Evolutionary conservation across 2,888 invertebrate genomes (phyloP), one percentile per base, ranked within the genome.

Genomic region (Germaria angustata): DNA sequence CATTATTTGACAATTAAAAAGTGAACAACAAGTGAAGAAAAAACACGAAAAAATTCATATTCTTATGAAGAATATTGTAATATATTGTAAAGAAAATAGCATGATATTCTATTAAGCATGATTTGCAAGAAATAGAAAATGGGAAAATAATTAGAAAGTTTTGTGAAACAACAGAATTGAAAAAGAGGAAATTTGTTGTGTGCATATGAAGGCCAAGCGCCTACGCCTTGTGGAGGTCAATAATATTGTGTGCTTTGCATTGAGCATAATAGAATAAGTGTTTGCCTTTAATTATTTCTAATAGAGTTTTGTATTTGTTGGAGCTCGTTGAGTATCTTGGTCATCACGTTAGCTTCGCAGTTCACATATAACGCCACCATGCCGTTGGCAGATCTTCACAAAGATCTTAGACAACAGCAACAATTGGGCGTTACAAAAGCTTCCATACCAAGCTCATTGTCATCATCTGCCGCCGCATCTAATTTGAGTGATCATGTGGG

Each of bases 371-470:
- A 84, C 84, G 73, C 83, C 57, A 72, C 61, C 78, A 90, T 90
- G 90, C 90, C 90, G 87, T 87, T 90, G 87, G 90, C 90, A 86
- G 90, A 90, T 86, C 89, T 89, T 63, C 89, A 90, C 76, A 90
- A 89, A 87, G 90, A 90, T 87, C 86, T 89, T 73, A 87, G 90
- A 77, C 87, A 87, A 82, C 87, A 87, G 84, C 87, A 86, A 77
- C 87, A 85, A 86, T 73, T 87, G 85, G 87, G 87, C 81, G 87
- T 88, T 81, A 85, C 86, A 68, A 84, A 75, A 22, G 81, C 80
- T 49, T 72, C 84, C 59, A 81, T 78, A 68, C 77, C 81, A 68
- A 84, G 77, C 36, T 79, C 81, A 46, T 82, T 78, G 24, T 78
- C 69, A 15, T 71, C 82, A 9, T 65, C 73, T 8, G 51, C 32